Evolutionary conservation across 30 jellyfish, hydroid and myxozoan genomes (phyloP), one percentile per base, ranked within the genome.

Genomic region (Sanderia malayensis): DNA sequence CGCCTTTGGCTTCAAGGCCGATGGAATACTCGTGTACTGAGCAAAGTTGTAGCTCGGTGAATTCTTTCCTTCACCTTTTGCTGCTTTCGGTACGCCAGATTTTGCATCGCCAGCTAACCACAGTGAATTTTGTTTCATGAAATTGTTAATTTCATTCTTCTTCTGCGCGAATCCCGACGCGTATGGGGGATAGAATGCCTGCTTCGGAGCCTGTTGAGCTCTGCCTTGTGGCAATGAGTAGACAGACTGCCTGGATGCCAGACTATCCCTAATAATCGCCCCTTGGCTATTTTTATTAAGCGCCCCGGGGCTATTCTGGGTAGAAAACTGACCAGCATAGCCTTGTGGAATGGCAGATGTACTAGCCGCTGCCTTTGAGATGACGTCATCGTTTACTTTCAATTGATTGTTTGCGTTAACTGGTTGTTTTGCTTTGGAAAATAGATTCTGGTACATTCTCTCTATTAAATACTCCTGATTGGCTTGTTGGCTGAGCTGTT

Each of bases 401-500:
- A n/a, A n/a, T n/a, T n/a, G n/a, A n/a, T n/a, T n/a, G n/a, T n/a
- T n/a, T n/a, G n/a, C n/a, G n/a, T n/a, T n/a, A n/a, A n/a, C 52
- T 37, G 52, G 73, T 19, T 3, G 73, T 19, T 8, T 10, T 7
- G 46, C 49, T 6, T 31, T 30, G 15, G 67, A 62, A 30, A 79
- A 67, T 1, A 79, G 32, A 17, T 61, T 66, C 60, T 79, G 75
- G 55, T 66, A 79, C 52, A 66, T 23, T 24, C 32, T 49, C 59
- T 79, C 83, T 6, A 79, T 79, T 47, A 45, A 46, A 13, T 21
- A 41, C 37, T 62, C 88, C 33, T 76, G 76, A 7, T 44, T 58
- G 23, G 70, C 49, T n/a, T 60, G 64, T 18, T 49, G 23, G 6
- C 18, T 24, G 6, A 49, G 27, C 2, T 7, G 31, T n/a, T 64